These are phyloP conservation scores for Leistus spinibarbis DNA, from an alignment of 2,888 invertebrate genomes.

Conservation along the genomic window DNA sequence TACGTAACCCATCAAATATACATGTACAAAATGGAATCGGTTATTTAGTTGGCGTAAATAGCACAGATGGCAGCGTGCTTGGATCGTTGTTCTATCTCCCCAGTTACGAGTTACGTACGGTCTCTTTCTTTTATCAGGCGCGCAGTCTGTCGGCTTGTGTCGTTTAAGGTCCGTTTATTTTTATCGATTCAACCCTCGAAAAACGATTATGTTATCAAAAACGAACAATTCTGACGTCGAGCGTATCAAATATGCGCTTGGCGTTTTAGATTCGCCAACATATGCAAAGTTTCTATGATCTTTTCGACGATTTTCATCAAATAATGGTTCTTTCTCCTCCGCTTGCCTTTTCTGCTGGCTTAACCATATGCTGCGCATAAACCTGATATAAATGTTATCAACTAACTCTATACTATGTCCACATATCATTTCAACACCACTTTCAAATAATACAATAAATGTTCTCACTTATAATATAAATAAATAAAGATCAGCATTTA, in stretches of 20 bases:
- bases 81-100: not conserved
- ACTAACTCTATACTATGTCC: too few relatives aligned
- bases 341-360: not conserved
- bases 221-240: conserved; percentile 12
- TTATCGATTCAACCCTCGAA: conserved; percentile 28
- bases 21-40: not conserved
- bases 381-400: not conserved
- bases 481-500: too few relatives aligned
- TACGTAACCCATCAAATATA: not conserved
- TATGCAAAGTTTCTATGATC: not conserved
- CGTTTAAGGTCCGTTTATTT: conserved; percentile 30
- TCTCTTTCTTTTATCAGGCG: too few relatives aligned
- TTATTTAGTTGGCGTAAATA: not conserved
- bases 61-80: not conserved
- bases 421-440: not conserved
- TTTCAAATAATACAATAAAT: not conserved
- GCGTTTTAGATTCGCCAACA: not conserved
- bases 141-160: not conserved
- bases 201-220: conserved; percentile 37
- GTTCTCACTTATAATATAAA: too few relatives aligned
- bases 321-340: too few relatives aligned
- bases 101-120: too few relatives aligned
- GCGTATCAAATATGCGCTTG: not conserved
- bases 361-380: not conserved
- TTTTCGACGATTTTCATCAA: not conserved